Evolutionary conservation across 2,888 invertebrate species (phyloP).

Genomic region (Camptogramma bilineatum): DNA sequence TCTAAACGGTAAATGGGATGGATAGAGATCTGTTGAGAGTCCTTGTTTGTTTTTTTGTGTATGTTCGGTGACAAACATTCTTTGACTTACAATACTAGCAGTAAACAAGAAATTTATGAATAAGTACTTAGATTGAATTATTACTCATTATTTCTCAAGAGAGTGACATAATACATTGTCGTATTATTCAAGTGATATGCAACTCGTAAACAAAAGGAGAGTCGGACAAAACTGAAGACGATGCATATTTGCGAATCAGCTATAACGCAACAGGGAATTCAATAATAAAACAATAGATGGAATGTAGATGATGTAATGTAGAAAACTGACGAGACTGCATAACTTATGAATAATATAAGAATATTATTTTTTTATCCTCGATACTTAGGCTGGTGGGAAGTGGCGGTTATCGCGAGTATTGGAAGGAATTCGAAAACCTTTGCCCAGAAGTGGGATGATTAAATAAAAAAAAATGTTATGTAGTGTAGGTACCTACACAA

Average conservation of each 20-base stretch:
- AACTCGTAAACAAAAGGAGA: conserved; percentile 8
- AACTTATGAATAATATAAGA: no score
- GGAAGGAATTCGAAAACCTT: no score
- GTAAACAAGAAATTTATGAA: background rate
- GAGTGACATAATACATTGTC: conserved; percentile 12
- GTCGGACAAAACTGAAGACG: conserved; percentile 8
- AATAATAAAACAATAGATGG: conserved; percentile 16
- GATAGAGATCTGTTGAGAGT: no score
- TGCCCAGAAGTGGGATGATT: no score
- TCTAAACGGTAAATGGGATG: no score
- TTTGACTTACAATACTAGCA: background rate
- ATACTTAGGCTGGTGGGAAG: no score
- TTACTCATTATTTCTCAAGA: background rate
- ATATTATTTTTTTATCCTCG: background rate
- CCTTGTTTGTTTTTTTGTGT: no score
- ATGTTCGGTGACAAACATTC: no score
- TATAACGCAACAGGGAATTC: conserved; percentile 16
- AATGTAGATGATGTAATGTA: conserved; percentile 23
- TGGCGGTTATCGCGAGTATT: no score
- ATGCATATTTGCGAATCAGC: conserved; percentile 9
- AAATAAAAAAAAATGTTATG: no score
- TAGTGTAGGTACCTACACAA: no score
- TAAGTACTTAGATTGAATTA: background rate
- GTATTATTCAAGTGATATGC: background rate
- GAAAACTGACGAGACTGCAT: conserved; percentile 26